A percentile compares a stretch with the other conserved stretches of the same genome.
phyloP scores from a whole-genome alignment of 2,888 invertebrate genomes.

The Drosophila suboccidentalis region DNA sequence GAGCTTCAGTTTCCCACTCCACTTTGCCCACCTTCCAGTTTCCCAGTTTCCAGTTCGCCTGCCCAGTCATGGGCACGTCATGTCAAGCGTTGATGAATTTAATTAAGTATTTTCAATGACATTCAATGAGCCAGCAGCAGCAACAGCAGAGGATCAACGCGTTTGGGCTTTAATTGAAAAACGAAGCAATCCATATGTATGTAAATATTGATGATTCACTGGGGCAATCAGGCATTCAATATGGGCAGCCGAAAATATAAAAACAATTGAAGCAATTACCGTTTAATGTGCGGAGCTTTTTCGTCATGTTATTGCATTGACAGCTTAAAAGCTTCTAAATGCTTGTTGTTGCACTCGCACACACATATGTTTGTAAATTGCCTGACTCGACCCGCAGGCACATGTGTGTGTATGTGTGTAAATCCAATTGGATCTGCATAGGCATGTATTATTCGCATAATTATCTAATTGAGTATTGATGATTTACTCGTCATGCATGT shows the following conservation, averaged over 20 bases:
- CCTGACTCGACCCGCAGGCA: background rate
- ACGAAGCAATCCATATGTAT: background rate
- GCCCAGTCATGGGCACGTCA: constrained; percentile 36
- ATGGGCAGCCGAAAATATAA: constrained; percentile 3
- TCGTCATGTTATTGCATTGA: constrained; percentile 14
- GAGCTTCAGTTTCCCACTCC: constrained; percentile 1
- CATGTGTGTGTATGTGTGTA: background rate
- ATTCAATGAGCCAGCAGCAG: constrained; percentile 49
- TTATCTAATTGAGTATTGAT: constrained; percentile 78
- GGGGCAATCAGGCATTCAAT: constrained; percentile 24
- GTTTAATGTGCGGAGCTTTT: constrained; percentile 23
- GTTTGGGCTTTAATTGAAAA: constrained; percentile 69
- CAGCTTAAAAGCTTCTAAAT: constrained; percentile 44
- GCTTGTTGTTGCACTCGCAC: constrained; percentile 12
- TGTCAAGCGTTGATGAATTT: constrained; percentile 79
- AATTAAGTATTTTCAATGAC: constrained; percentile 79
- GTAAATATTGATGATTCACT: constrained; percentile 26
- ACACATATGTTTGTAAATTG: background rate
- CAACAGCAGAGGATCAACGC: constrained; percentile 30
- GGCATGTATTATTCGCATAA: constrained; percentile 39
- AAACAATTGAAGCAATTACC: constrained; percentile 36
- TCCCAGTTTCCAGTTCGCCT: background rate
- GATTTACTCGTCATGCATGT: constrained; percentile 43
- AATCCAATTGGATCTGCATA: constrained; percentile 3
- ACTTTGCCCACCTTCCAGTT: background rate